A percentile compares a stretch with the other conserved stretches of the same genome.
These are phyloP conservation scores for Clepsis dumicolana DNA, from an alignment of 2,888 invertebrate species.

Conservation along the genomic window DNA sequence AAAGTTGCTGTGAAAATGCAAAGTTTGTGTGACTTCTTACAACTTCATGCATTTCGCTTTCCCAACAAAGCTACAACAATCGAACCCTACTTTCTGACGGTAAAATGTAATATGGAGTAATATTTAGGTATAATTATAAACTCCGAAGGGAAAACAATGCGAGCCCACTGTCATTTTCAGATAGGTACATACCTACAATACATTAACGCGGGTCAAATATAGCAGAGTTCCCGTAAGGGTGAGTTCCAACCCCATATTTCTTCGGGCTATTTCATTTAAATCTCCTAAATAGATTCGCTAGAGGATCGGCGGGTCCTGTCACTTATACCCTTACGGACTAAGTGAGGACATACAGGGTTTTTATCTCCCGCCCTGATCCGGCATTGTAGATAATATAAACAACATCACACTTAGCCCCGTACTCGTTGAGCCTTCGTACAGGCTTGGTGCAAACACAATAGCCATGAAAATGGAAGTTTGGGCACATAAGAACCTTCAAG, in stretches of 20 bases:
- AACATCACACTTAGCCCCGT: constrained; percentile 12
- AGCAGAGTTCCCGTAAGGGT: constrained; percentile 1
- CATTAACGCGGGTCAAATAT: constrained; percentile 3
- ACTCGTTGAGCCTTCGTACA: not conserved
- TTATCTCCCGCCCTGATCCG: constrained; percentile 25
- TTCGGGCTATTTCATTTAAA: constrained; percentile 32
- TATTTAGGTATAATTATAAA: not conserved
- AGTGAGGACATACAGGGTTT: constrained; percentile 33
- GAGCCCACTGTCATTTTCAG: not conserved
- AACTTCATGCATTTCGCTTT: not conserved
- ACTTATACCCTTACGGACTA: constrained; percentile 25
- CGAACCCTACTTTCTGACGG: too few species aligned
- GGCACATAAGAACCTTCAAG: not conserved
- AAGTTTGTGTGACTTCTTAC: not conserved
- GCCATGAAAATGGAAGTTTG: not conserved
- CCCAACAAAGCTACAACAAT: not conserved
- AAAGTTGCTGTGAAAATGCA: too few species aligned
- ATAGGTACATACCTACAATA: too few species aligned
- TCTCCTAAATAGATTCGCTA: constrained; percentile 33
- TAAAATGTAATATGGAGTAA: too few species aligned
- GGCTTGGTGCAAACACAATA: not conserved
- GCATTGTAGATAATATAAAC: constrained; percentile 17
- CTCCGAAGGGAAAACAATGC: not conserved
- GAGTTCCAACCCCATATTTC: constrained; percentile 21
- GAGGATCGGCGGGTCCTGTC: constrained; percentile 14